Conservation (phyloP, 2,888 invertebrate genomes). For the Oscheius sp. region DNA sequence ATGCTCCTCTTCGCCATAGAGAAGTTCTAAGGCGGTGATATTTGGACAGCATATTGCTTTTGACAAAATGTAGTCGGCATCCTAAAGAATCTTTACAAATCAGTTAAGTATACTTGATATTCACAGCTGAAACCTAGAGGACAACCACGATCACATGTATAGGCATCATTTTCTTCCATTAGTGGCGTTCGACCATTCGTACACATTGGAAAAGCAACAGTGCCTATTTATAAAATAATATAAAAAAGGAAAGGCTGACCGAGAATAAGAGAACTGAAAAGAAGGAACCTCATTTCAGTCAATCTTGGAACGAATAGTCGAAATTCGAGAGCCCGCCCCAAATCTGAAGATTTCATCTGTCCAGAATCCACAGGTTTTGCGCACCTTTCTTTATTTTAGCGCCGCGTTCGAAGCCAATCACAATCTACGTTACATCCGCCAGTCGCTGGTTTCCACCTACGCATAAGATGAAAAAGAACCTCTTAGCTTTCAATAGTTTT, state of each 20-base stretch:
- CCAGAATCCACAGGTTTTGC: constrained; percentile 28
- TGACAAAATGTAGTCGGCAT: constrained; percentile 1
- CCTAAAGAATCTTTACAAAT: background rate
- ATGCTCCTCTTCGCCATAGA: constrained; percentile 31
- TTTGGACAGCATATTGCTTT: constrained; percentile 30
- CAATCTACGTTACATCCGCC: constrained; percentile 30
- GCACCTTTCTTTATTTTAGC: constrained; percentile 31
- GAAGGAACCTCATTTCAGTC: constrained; percentile 13
- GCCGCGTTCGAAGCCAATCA: constrained; percentile 23
- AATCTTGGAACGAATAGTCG: constrained; percentile 5
- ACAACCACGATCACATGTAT: constrained; percentile 27
- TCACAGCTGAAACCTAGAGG: constrained; percentile 33
- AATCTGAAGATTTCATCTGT: constrained; percentile 28
- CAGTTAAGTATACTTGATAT: constrained; percentile 19
- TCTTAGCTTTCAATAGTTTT: constrained; percentile 12
- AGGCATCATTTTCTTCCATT: constrained; percentile 31
- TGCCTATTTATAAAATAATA: background rate
- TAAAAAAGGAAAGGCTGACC: background rate
- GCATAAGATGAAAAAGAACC: constrained; percentile 12
- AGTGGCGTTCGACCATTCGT: constrained; percentile 28
- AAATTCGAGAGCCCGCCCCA: constrained; percentile 25
- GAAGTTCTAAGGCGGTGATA: constrained; percentile 5
- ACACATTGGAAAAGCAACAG: constrained; percentile 29
- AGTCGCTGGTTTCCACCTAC: constrained; percentile 29
- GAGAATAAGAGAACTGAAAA: background rate